Conservation (phyloP, 1,140 invertebrate genomes). For the Pogonognathellus flavescens region DNA sequence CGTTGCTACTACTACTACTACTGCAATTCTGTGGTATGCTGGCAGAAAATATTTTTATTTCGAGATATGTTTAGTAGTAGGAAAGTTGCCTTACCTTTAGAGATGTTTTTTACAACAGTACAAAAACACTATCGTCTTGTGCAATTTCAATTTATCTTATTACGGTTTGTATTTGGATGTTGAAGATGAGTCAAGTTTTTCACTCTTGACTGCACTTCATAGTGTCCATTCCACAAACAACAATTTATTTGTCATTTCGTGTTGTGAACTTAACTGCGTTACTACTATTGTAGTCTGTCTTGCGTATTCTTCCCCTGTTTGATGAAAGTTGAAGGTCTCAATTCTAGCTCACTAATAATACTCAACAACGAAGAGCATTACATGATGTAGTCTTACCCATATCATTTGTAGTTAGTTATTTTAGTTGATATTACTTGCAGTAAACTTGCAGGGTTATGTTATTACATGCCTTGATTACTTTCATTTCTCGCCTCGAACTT, state of each 20-base stretch:
- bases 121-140: no score
- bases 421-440: constrained; percentile 22
- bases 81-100: no score
- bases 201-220: constrained; percentile 24
- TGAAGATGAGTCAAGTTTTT: constrained; percentile 31
- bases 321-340: constrained; percentile 39
- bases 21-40: no score
- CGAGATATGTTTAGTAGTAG: no score
- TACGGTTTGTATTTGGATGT: background rate
- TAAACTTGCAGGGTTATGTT: constrained; percentile 23
- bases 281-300: background rate
- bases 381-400: background rate
- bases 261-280: background rate
- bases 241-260: background rate
- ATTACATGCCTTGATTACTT: constrained; percentile 39
- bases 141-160: background rate
- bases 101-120: no score
- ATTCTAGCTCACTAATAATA: constrained; percentile 9
- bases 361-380: constrained; percentile 5
- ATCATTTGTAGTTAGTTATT: constrained; percentile 2
- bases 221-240: background rate
- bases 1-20: no score
- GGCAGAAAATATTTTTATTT: no score
- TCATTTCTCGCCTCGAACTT: constrained; percentile 37
- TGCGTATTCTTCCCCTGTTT: background rate